Percentiles rank a stretch among this genome's conserved stretches.
These are phyloP conservation scores for Odocoileus virginianus DNA, from an alignment of 2,113 vertebrate species.

Conservation along the genomic window DNA sequence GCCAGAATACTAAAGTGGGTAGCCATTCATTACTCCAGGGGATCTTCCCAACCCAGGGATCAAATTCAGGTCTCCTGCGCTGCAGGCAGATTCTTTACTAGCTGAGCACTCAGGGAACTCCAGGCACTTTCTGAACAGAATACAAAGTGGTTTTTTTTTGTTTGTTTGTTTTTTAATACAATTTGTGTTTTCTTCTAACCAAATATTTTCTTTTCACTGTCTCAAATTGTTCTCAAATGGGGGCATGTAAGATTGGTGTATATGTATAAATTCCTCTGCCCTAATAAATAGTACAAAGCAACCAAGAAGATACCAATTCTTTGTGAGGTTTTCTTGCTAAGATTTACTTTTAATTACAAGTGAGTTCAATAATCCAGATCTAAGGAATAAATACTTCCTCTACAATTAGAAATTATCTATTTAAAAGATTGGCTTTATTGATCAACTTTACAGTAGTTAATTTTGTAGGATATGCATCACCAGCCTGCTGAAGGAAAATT, in stretches of 20 bases:
- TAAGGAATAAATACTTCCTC: slow-evolving; percentile 49
- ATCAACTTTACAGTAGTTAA: slow-evolving; percentile 52
- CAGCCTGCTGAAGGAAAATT: not conserved
- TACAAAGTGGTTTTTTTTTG: not conserved
- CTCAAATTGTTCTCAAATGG: not conserved
- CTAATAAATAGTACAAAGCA: not conserved
- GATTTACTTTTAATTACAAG: slow-evolving; percentile 61
- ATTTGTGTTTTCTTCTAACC: not conserved
- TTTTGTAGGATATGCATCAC: not conserved
- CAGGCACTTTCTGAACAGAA: not conserved
- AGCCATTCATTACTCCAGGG: not conserved
- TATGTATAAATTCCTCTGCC: not conserved
- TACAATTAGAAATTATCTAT: slow-evolving; percentile 47
- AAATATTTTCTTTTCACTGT: not conserved
- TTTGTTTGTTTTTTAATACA: not conserved
- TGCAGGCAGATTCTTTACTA: not conserved
- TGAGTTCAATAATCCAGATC: slow-evolving; percentile 36
- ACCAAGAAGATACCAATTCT: not conserved
- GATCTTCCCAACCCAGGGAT: not conserved
- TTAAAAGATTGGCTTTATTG: slow-evolving; percentile 60
- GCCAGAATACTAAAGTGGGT: not conserved
- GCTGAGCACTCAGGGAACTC: not conserved
- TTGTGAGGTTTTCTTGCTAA: slow-evolving; percentile 45
- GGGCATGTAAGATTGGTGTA: not conserved
- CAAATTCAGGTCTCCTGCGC: not conserved